Evolutionary conservation across 2,797 vertebrate species (phyloP), one percentile per base, ranked within the genome.

Genomic region (Pantherophis vulpinus): DNA sequence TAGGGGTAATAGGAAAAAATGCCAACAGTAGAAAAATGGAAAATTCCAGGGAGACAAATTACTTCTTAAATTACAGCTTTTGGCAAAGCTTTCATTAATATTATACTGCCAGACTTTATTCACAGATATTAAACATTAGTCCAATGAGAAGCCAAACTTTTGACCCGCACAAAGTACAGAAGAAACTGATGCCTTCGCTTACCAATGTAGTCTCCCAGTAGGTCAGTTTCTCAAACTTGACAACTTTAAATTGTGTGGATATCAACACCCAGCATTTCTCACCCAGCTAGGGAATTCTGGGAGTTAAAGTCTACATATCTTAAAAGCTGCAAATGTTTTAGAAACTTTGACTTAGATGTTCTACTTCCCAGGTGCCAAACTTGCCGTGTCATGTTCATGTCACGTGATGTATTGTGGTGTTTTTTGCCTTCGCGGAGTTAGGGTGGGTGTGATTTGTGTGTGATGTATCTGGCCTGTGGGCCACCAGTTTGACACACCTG

Each of bases 171-270:
- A 51, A 13, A 83, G 4, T 12, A 92, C 58, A 47, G 70, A 86
- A 91, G 2, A n/a, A 94, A 92, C 29, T 37, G 23, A 79, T 13
- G 93, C 55, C 87, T 94, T 93, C 93, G 89, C 20, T 29, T 94
- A 54, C 8, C 51, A 51, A 20, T 37, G 55, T 32, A 94, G n/a
- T 60, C 2, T 90, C 51, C 89, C 56, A 61, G 20, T 54, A 3
- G 29, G 11, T 27, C 60, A 25, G 23, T 27, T 63, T 63, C 61
- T 63, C 61, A 63, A 29, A 63, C 61, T 63, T 63, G 61, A 29
- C 61, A 29, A 63, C 61, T 61, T 61, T 61, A 61, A 12, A 25
- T 29, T 63, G 10, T 63, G 61, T 63, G 11, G 61, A 4, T 9
- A 29, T 63, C 61, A 63, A 61, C 9, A 9, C 8, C 25, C 60